Percentiles rank a stretch among this genome's conserved stretches.
Evolutionary conservation across 2,888 invertebrate species (phyloP).

Genomic region (Amphipoea lucens): DNA sequence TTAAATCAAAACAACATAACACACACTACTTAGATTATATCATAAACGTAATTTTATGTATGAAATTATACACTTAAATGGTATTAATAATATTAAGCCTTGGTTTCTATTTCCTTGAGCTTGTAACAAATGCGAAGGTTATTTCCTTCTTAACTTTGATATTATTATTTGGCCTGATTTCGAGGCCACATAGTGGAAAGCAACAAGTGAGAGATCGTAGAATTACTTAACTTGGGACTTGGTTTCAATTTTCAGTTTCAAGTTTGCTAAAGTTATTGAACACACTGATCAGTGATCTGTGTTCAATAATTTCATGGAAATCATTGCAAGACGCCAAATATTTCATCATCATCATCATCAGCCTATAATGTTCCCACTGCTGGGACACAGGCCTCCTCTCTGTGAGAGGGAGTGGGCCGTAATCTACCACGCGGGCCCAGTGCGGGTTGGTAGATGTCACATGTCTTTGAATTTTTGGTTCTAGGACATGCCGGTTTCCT

Average conservation of each 20-base stretch:
- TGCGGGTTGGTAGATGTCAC: too few relatives aligned
- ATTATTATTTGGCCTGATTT: constrained; percentile 46
- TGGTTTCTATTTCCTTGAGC: constrained; percentile 25
- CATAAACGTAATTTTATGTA: constrained; percentile 47
- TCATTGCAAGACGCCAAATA: background rate
- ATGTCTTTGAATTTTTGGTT: too few relatives aligned
- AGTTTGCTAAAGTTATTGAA: background rate
- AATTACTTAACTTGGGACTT: constrained; percentile 16
- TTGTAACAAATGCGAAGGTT: constrained; percentile 44
- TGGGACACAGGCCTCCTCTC: too few relatives aligned
- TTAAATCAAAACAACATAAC: constrained; percentile 14
- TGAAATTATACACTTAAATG: constrained; percentile 25
- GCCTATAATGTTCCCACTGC: too few relatives aligned
- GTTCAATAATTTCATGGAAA: background rate
- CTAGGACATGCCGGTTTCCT: too few relatives aligned
- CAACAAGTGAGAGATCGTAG: constrained; percentile 45
- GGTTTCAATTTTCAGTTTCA: constrained; percentile 20
- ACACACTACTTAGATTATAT: constrained; percentile 16
- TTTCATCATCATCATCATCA: too few relatives aligned
- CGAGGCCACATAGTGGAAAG: constrained; percentile 19
- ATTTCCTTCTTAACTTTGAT: constrained; percentile 34
- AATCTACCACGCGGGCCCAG: too few relatives aligned
- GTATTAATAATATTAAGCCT: constrained; percentile 41
- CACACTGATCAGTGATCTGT: too few relatives aligned
- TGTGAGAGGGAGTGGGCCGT: too few relatives aligned